These are phyloP conservation scores for Lithophane socia DNA, from an alignment of 2,888 invertebrate species.

Conservation along the genomic window DNA sequence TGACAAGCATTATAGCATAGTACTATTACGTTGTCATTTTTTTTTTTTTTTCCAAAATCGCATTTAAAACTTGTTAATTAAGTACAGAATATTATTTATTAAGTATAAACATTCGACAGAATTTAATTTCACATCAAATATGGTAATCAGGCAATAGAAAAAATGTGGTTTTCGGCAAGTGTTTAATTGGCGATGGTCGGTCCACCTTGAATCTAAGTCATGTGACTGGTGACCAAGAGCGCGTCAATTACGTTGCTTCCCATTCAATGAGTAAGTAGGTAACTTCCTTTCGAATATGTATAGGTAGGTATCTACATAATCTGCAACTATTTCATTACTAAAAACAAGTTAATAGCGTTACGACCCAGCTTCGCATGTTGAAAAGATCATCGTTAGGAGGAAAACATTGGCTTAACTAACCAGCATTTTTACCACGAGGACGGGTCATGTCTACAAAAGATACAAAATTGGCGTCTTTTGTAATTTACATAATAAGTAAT, in stretches of 20 bases:
- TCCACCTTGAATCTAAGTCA: constrained; percentile 79
- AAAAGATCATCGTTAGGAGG: constrained; percentile 32
- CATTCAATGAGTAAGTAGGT: constrained; percentile 47
- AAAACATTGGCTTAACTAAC: constrained; percentile 24
- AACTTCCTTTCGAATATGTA: constrained; percentile 44
- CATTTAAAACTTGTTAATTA: background rate
- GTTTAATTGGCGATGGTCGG: constrained; percentile 59
- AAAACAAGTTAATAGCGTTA: constrained; percentile 21
- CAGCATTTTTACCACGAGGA: constrained; percentile 22
- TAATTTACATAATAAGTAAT: constrained; percentile 23
- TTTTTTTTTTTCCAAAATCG: background rate
- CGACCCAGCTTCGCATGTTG: constrained; percentile 11
- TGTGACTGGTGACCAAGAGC: constrained; percentile 69
- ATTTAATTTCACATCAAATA: constrained; percentile 6
- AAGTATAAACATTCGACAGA: background rate
- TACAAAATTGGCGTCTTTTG: constrained; percentile 22
- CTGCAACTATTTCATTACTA: constrained; percentile 17
- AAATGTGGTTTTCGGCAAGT: constrained; percentile 49
- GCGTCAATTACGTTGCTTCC: constrained; percentile 44
- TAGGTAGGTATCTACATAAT: constrained; percentile 7
- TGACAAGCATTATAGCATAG: background rate
- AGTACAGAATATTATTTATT: background rate
- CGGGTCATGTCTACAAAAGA: constrained; percentile 4
- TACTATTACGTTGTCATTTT: background rate
- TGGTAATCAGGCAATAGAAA: constrained; percentile 24